Percentiles rank a stretch among this genome's conserved stretches.
Evolutionary conservation across 2,888 invertebrate genomes (phyloP).

Genomic region (Drosophila robusta): DNA sequence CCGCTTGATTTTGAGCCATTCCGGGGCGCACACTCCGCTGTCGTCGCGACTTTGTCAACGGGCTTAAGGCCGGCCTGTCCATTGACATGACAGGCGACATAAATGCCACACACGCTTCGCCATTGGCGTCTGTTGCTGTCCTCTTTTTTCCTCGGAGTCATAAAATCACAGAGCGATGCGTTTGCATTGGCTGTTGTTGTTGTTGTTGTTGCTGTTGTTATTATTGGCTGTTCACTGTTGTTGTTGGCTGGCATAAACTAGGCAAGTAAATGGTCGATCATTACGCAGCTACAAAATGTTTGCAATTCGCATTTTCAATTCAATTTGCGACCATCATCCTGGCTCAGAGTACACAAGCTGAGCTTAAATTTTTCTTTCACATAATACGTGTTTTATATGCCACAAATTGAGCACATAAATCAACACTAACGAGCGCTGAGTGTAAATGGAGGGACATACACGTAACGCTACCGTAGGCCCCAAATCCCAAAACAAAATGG

Average conservation of each 20-base stretch:
- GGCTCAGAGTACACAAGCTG: constrained; percentile 53
- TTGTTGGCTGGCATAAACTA: constrained; percentile 62
- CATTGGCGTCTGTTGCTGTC: constrained; percentile 51
- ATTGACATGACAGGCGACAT: constrained; percentile 65
- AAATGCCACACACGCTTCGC: constrained; percentile 70
- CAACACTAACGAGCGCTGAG: constrained; percentile 58
- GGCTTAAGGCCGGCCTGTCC: constrained; percentile 52
- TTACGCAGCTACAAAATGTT: constrained; percentile 81
- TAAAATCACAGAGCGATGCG: constrained; percentile 70
- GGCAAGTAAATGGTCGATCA: constrained; percentile 65
- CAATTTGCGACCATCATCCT: constrained; percentile 69
- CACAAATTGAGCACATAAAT: constrained; percentile 68
- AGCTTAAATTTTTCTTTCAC: constrained; percentile 36
- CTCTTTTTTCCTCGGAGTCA: constrained; percentile 39
- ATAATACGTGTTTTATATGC: constrained; percentile 55
- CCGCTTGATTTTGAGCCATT: constrained; percentile 16
- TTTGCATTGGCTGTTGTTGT: constrained; percentile 53
- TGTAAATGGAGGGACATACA: constrained; percentile 20
- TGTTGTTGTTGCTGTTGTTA: constrained; percentile 43
- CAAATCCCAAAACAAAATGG: constrained; percentile 38
- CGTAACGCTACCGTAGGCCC: constrained; percentile 41
- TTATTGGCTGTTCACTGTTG: constrained; percentile 15
- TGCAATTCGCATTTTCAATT: constrained; percentile 71
- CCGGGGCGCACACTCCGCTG: constrained; percentile 21
- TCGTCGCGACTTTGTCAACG: constrained; percentile 62